Conservation (phyloP, 2,113 vertebrate species). For the Petrocephalus zakoni region DNA sequence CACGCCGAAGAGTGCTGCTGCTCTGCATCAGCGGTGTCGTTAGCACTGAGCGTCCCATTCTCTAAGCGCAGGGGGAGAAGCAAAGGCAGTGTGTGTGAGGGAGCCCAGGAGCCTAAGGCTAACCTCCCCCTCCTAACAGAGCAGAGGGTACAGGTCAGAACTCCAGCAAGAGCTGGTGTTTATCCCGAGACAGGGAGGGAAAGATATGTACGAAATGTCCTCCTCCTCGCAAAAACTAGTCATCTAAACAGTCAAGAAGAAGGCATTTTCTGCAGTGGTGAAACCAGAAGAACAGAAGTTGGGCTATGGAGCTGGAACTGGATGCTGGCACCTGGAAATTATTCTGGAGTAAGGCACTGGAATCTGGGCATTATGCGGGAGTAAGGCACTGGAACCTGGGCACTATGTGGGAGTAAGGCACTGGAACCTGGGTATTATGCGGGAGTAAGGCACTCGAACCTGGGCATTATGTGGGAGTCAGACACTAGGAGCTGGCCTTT, state of each 20-base stretch:
- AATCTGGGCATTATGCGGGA: background rate
- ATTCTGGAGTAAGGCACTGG: background rate
- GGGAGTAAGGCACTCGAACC: no score
- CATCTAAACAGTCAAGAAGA: background rate
- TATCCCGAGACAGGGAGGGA: background rate
- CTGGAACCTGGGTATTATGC: no score
- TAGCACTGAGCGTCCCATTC: constrained; percentile 39
- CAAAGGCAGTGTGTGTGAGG: background rate
- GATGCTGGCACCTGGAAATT: background rate
- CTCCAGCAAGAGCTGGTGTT: background rate
- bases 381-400: background rate
- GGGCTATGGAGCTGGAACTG: background rate
- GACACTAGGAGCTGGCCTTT: background rate
- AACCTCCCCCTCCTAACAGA: background rate
- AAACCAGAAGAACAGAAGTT: background rate
- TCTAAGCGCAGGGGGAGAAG: background rate
- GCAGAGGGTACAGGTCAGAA: background rate
- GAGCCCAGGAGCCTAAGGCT: background rate
- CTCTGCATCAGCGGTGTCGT: constrained; percentile 27
- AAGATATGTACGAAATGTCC: background rate
- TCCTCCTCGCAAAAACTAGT: background rate
- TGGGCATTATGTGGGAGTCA: background rate
- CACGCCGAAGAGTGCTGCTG: constrained; percentile 18
- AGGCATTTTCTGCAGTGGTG: background rate
- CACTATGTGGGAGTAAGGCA: background rate